Conservation (phyloP, 2,888 invertebrate species). For the Drosophila prolongata region DNA sequence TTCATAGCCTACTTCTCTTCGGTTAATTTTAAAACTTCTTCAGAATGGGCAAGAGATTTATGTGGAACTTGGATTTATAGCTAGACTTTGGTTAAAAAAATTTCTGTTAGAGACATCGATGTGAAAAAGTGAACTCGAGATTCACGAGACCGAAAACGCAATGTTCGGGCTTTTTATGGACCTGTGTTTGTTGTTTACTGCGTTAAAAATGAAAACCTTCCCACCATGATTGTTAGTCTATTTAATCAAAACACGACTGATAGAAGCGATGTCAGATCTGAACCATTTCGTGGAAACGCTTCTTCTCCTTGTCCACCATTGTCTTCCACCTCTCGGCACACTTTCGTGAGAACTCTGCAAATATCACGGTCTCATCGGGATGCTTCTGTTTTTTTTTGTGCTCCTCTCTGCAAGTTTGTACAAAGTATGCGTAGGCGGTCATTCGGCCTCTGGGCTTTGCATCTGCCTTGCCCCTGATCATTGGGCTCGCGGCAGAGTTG, state of each 20-base stretch:
- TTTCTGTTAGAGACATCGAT: neutral
- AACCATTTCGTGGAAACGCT: slow-evolving; percentile 98
- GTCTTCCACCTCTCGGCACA: slow-evolving; percentile 99
- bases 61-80: slow-evolving; percentile 4
- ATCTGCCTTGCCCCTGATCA: slow-evolving; percentile 87
- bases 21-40: neutral
- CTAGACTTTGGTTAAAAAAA: neutral
- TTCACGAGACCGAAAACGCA: neutral
- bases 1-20: neutral
- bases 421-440: slow-evolving; percentile 98
- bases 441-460: slow-evolving; percentile 96
- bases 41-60: slow-evolving; percentile 3
- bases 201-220: neutral
- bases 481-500: slow-evolving; percentile 83
- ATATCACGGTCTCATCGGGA: slow-evolving; percentile 98
- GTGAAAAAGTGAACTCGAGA: no score
- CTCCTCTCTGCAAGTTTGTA: slow-evolving; percentile 99
- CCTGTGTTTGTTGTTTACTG: no score
- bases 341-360: slow-evolving; percentile 99
- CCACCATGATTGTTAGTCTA: neutral
- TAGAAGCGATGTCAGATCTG: neutral
- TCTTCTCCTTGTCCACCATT: slow-evolving; percentile 99
- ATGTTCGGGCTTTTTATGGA: neutral
- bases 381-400: slow-evolving; percentile 99
- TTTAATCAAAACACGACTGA: neutral